phyloP scores from a whole-genome alignment of 2,113 vertebrate genomes.

The Glaucomys volans region DNA sequence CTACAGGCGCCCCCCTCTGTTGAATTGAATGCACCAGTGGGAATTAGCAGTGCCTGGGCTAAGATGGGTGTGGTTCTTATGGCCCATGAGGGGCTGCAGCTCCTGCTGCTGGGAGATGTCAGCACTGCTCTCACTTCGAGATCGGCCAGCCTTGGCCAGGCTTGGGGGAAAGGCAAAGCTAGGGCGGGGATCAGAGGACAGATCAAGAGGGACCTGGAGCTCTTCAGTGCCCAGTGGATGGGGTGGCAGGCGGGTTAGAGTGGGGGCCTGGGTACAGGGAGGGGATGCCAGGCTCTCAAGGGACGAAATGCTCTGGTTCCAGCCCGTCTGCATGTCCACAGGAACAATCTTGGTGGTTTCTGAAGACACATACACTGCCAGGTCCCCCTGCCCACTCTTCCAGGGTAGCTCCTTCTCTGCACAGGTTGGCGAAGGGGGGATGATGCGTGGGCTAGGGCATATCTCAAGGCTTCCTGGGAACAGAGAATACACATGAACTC shows the following conservation, averaged over 20 bases:
- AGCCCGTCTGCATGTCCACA: constrained; percentile 95
- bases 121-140: constrained; percentile 85
- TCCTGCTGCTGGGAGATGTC: constrained; percentile 88
- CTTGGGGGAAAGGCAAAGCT: constrained; percentile 89
- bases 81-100: constrained; percentile 93
- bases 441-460: constrained; percentile 90
- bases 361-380: constrained; percentile 93
- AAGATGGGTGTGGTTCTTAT: constrained; percentile 83
- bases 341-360: constrained; percentile 98
- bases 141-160: constrained; percentile 81
- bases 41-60: constrained; percentile 82
- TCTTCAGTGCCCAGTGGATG: constrained; percentile 66
- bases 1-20: constrained; percentile 89
- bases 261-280: constrained; percentile 85
- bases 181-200: constrained; percentile 79
- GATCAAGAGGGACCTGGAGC: constrained; percentile 49
- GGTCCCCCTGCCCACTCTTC: constrained; percentile 92
- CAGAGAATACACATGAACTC: constrained; percentile 28
- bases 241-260: constrained; percentile 82
- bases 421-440: constrained; percentile 88
- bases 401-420: constrained; percentile 94
- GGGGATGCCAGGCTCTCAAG: constrained; percentile 96
- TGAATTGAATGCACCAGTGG: constrained; percentile 86
- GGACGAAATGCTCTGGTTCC: constrained; percentile 98
- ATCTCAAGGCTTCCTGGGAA: constrained; percentile 88